Evolutionary conservation across 1,140 invertebrate genomes (phyloP), one percentile per base, ranked within the genome.

Genomic region (Campoletis sonorensis): DNA sequence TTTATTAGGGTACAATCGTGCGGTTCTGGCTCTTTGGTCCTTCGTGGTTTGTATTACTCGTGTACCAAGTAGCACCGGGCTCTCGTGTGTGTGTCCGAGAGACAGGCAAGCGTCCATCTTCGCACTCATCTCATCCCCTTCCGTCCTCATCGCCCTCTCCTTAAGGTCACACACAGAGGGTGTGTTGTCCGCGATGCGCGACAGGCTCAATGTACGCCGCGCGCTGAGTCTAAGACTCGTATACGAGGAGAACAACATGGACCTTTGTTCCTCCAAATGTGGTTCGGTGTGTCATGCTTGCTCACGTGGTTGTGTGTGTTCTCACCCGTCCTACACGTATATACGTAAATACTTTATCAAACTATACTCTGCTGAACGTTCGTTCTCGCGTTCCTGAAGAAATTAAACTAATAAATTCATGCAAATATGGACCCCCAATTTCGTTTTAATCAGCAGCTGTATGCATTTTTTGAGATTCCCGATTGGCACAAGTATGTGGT

Each of bases 1-100:
- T 87, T 87, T 85, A 87, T 87, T 86, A 87, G 79, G 79, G 77
- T 79, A 37, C 68, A 81, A 80, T 80, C 78, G 79, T 61, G 80
- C 54, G 61, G 68, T 83, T 49, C 79, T 79, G 79, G 67, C 80
- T 70, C 61, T 64, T 26, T 26, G 61, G 61, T 70, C 67, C 26
- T 45, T 45, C 40, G 40, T 45, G 30, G 26, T 70, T n/a, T 33
- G 67, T 70, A 33, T 70, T 70, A 27, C 15, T 33, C 26, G n/a
- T n/a, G 67, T 70, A 15, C 67, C 30, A 33, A 15, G 30, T 18
- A n/a, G 61, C 27, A 67, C 73, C 76, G 58, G 37, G 21, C n/a
- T 21, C 33, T 61, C 33, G 15, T 64, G 76, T 67, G 54, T 45
- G 61, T 78, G 58, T 54, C n/a, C 76, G 58, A 78, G 76, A 78